Evolutionary conservation across 2,113 vertebrate genomes (phyloP).

Genomic region (Phycodurus eques): DNA sequence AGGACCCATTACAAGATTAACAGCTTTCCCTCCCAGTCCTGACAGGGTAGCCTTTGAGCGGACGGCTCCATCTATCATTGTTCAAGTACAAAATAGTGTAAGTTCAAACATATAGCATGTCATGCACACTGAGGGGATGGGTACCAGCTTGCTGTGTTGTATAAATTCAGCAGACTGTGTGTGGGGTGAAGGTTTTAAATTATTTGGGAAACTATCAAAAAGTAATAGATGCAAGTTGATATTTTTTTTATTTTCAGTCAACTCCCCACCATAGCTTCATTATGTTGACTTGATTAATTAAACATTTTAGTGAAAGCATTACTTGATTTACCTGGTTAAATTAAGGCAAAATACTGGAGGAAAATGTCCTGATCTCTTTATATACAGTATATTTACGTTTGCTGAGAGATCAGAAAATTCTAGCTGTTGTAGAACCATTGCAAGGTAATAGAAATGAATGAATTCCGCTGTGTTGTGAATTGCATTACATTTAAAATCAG

Average conservation of each 20-base stretch:
- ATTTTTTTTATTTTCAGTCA: neutral
- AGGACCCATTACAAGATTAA: conserved; percentile 58
- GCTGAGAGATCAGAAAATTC: too few relatives aligned
- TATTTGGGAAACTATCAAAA: neutral
- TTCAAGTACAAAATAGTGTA: conserved; percentile 38
- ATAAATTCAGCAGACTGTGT: conserved; percentile 6
- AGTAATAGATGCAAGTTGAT: neutral
- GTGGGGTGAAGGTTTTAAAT: neutral
- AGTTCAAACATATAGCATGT: conserved; percentile 32
- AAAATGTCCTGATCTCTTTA: too few relatives aligned
- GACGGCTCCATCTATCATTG: conserved; percentile 49
- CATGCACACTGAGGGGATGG: neutral
- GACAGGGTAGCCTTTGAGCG: conserved; percentile 55
- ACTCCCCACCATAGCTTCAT: too few relatives aligned
- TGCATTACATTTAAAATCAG: too few relatives aligned
- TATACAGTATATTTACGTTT: too few relatives aligned
- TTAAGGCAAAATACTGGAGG: too few relatives aligned
- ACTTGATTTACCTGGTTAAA: too few relatives aligned
- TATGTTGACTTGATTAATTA: too few relatives aligned
- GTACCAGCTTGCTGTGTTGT: neutral
- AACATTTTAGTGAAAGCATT: too few relatives aligned
- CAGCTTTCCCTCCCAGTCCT: conserved; percentile 39
- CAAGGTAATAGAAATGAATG: too few relatives aligned
- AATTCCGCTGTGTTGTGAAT: too few relatives aligned
- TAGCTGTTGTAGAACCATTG: too few relatives aligned